Percentiles rank a stretch among this genome's conserved stretches.
phyloP scores from a whole-genome alignment of 2,113 vertebrate species.

The Meleagris gallopavo region DNA sequence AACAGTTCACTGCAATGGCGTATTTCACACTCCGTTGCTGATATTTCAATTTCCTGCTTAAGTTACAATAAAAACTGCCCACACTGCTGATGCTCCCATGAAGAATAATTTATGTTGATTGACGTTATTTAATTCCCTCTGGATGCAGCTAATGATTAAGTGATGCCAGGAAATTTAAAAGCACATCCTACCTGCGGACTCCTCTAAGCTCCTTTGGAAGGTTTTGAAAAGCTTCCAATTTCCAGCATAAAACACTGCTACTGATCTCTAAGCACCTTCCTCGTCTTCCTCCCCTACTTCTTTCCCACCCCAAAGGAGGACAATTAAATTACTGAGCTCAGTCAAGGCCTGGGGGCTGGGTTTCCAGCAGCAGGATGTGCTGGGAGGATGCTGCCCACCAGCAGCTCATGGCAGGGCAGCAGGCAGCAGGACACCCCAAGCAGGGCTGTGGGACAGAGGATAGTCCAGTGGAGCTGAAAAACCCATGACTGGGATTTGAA shows the following conservation, averaged over 20 bases:
- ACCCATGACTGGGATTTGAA: rapidly evolving
- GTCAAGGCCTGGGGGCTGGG: neutral
- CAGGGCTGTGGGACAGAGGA: neutral
- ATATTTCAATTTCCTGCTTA: constrained; percentile 70
- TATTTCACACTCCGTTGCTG: constrained; percentile 43
- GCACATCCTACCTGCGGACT: constrained; percentile 28
- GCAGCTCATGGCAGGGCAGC: neutral
- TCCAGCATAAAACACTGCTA: neutral
- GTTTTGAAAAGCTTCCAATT: constrained; percentile 46
- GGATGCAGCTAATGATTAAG: constrained; percentile 66
- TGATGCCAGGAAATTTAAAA: constrained; percentile 51
- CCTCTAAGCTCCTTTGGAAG: constrained; percentile 47
- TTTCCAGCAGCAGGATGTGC: neutral
- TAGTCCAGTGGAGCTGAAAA: neutral
- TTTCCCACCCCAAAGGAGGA: neutral
- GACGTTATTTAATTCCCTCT: constrained; percentile 58
- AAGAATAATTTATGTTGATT: constrained; percentile 69
- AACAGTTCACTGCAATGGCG: constrained; percentile 25
- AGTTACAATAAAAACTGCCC: constrained; percentile 66
- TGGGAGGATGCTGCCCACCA: neutral
- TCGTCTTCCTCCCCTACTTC: neutral
- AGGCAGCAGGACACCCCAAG: neutral
- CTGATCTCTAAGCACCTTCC: neutral
- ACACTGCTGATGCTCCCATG: constrained; percentile 32
- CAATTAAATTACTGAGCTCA: neutral